Conservation (phyloP, 1,140 invertebrate species). For the Hirudo medicinalis region DNA sequence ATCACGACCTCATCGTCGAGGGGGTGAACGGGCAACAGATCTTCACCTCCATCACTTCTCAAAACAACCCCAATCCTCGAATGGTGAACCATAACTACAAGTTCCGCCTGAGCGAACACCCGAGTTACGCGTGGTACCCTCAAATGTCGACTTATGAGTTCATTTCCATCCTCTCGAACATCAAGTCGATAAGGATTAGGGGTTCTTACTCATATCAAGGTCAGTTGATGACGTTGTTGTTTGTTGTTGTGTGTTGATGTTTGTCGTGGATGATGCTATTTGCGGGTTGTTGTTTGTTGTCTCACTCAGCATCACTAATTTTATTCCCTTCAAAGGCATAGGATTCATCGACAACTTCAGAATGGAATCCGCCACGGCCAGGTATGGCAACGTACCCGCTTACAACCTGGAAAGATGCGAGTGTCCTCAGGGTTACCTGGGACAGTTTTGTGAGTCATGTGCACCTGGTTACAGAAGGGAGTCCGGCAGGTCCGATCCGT, state of each 20-base stretch:
- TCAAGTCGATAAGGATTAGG: constrained; percentile 84
- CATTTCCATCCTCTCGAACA: constrained; percentile 75
- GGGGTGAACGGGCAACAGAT: constrained; percentile 58
- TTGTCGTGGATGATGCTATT: neutral
- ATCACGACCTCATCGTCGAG: constrained; percentile 76
- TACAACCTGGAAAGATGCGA: constrained; percentile 86
- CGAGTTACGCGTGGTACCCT: constrained; percentile 80
- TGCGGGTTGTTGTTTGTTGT: neutral
- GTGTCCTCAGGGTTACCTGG: constrained; percentile 74
- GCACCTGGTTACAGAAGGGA: constrained; percentile 80
- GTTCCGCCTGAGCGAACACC: constrained; percentile 68
- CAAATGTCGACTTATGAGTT: constrained; percentile 68
- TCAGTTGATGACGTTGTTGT: constrained; percentile 28
- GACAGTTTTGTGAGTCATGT: constrained; percentile 94
- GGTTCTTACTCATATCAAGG: constrained; percentile 69
- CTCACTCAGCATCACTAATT: neutral
- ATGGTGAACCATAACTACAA: constrained; percentile 46
- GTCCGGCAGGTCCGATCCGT: constrained; percentile 73
- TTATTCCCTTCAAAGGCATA: constrained; percentile 46
- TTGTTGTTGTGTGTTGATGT: neutral
- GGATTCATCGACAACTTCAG: constrained; percentile 77
- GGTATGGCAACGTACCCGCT: constrained; percentile 56
- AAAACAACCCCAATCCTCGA: constrained; percentile 67
- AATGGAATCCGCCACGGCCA: constrained; percentile 69
- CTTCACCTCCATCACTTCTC: constrained; percentile 76